Evolutionary conservation across 2,797 vertebrate genomes (phyloP).

Genomic region (Pangasius sanitwongsei): DNA sequence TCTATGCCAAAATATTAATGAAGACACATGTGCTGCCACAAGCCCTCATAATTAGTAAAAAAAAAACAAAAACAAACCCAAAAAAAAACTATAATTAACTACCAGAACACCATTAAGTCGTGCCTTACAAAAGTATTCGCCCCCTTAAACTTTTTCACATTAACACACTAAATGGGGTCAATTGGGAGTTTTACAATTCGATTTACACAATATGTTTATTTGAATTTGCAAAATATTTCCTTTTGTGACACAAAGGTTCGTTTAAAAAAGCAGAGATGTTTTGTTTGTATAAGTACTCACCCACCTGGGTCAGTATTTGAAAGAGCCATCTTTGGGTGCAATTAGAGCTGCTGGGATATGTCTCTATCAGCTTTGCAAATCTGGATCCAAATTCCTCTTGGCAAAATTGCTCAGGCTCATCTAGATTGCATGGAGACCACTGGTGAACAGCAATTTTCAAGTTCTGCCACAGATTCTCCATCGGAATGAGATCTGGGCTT

Average conservation of each 20-base stretch:
- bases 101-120: background rate
- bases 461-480: background rate
- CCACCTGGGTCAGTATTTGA: constrained; percentile 5
- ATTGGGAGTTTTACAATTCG: background rate
- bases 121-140: background rate
- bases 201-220: background rate
- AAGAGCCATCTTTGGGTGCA: constrained; percentile 2
- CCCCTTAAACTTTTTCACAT: background rate
- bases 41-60: background rate
- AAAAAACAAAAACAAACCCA: background rate
- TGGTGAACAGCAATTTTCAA: background rate
- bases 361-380: constrained; percentile 8
- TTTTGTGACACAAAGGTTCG: constrained; percentile 1
- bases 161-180: background rate
- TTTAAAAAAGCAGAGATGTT: constrained; percentile 1
- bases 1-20: background rate
- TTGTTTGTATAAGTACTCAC: background rate
- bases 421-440: background rate
- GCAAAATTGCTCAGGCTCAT: background rate
- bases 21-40: background rate
- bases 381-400: background rate
- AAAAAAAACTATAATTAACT: background rate
- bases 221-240: background rate
- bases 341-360: background rate
- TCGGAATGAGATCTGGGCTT: background rate